Percentiles rank a stretch among this genome's conserved stretches.
These are phyloP conservation scores for Noctua janthe DNA, from an alignment of 2,888 invertebrate species.

Conservation along the genomic window DNA sequence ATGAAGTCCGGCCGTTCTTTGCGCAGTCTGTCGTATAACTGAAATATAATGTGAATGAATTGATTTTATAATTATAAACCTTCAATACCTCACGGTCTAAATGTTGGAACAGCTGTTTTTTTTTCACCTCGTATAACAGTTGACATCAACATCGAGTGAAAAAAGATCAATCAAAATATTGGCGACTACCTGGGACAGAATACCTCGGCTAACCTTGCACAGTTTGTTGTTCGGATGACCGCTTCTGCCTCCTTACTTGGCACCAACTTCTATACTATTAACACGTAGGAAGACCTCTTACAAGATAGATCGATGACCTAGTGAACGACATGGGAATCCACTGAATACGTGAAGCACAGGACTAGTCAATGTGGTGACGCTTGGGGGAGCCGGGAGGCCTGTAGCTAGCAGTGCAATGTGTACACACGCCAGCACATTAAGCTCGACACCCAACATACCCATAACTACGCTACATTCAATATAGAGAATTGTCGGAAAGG, in stretches of 20 bases:
- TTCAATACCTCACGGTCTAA: no score
- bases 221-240: neutral
- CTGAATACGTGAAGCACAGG: no score
- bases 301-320: neutral
- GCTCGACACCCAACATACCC: no score
- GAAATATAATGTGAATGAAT: constrained; percentile 29
- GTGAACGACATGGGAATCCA: neutral
- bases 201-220: neutral
- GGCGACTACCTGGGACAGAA: neutral
- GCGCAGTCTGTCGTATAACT: constrained; percentile 84
- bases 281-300: neutral
- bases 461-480: no score
- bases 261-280: neutral
- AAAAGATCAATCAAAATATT: neutral
- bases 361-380: neutral
- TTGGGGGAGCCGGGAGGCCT: neutral
- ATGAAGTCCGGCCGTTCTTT: constrained; percentile 83
- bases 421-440: neutral
- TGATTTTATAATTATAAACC: neutral
- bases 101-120: no score
- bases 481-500: no score
- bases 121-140: neutral
- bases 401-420: neutral
- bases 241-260: neutral
- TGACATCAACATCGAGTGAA: neutral